A percentile compares a stretch with the other conserved stretches of the same genome.
Evolutionary conservation across 2,888 invertebrate genomes (phyloP).

Genomic region (Caenorhabditis sp.): DNA sequence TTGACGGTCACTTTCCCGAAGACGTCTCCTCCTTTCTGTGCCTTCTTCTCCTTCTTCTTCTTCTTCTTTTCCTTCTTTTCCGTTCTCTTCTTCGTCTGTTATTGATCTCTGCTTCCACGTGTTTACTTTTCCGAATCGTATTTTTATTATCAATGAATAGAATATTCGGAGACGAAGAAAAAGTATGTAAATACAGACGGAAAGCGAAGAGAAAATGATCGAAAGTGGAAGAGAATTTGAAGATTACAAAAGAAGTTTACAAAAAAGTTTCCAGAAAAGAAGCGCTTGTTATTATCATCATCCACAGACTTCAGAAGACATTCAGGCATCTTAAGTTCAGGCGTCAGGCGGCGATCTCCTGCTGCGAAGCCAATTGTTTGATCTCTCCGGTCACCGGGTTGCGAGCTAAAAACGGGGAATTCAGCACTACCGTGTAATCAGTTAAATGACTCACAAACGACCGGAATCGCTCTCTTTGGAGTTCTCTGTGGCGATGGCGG

Average conservation of each 20-base stretch:
- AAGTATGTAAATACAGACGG: background rate
- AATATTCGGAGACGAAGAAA: background rate
- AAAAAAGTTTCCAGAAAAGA: background rate
- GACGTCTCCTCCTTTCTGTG: background rate
- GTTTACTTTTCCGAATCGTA: background rate
- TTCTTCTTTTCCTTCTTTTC: background rate
- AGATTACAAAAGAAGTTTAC: no score
- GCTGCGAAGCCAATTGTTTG: slow-evolving; percentile 67
- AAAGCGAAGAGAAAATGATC: background rate
- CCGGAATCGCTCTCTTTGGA: slow-evolving; percentile 74
- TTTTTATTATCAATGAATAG: no score
- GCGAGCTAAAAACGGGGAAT: slow-evolving; percentile 69
- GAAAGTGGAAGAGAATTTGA: no score
- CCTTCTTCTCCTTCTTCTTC: background rate
- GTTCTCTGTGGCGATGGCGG: slow-evolving; percentile 73
- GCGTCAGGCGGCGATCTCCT: slow-evolving; percentile 69
- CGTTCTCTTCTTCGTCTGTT: no score
- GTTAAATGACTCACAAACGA: slow-evolving; percentile 65
- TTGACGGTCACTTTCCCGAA: no score
- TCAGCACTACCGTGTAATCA: background rate
- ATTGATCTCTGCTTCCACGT: background rate
- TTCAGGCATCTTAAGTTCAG: no score
- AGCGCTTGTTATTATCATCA: background rate
- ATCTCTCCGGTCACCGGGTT: slow-evolving; percentile 78
- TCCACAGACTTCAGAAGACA: no score